These are phyloP conservation scores for Mionectes olivaceus DNA, from an alignment of 2,797 vertebrate species.

Conservation along the genomic window DNA sequence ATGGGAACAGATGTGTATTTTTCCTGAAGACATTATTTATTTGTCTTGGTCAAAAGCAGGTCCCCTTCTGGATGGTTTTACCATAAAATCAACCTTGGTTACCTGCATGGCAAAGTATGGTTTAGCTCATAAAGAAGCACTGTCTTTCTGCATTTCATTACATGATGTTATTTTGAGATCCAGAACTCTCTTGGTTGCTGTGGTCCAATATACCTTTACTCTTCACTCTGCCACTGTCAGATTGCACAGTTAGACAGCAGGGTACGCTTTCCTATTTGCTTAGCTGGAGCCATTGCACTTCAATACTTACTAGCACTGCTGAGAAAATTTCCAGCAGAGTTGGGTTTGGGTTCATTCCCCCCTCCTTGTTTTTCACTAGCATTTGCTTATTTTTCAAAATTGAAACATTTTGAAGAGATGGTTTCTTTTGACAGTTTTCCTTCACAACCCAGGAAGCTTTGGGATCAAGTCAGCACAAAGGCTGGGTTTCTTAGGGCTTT, in stretches of 20 bases:
- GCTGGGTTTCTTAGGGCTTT: conserved; percentile 21
- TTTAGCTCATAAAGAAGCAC: background rate
- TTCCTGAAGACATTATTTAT: background rate
- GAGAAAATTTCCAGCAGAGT: conserved; percentile 2
- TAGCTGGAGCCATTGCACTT: background rate
- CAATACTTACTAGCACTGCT: background rate
- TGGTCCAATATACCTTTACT: background rate
- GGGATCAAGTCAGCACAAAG: conserved; percentile 20
- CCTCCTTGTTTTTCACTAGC: background rate
- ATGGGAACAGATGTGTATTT: background rate
- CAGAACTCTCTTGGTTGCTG: background rate
- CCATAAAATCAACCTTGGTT: background rate
- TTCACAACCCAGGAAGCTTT: background rate
- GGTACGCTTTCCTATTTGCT: conserved; percentile 3
- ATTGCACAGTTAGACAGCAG: background rate
- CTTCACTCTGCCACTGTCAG: background rate
- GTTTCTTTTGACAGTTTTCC: conserved; percentile 41
- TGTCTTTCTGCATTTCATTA: rapidly evolving
- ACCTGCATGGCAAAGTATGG: background rate
- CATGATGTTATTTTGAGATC: background rate
- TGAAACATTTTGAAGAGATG: background rate
- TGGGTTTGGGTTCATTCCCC: background rate
- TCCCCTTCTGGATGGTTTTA: background rate
- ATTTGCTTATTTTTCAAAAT: conserved; percentile 40
- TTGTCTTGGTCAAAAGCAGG: background rate